phyloP scores from a whole-genome alignment of 2,113 vertebrate genomes.

The Burhinus bistriatus region DNA sequence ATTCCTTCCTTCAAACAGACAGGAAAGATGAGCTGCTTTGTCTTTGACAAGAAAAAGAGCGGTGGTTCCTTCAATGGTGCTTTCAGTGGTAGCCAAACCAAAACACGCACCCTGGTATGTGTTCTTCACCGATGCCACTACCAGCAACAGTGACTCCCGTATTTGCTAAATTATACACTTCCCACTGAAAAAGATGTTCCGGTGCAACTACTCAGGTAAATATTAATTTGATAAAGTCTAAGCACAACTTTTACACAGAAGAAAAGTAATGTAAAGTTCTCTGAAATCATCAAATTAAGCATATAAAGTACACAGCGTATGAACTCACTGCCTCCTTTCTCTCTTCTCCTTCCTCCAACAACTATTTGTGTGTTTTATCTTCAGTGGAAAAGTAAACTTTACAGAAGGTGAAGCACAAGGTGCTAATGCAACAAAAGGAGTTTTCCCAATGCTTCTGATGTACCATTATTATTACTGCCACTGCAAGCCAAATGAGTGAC shows the following conservation, averaged over 20 bases:
- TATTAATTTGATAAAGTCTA: neutral
- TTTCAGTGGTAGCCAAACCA: neutral
- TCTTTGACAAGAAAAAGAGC: neutral
- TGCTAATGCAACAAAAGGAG: neutral
- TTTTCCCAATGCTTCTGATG: neutral
- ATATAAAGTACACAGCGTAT: accelerated
- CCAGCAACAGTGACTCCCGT: neutral
- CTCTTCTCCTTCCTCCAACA: neutral
- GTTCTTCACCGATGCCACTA: neutral
- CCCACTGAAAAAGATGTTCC: neutral
- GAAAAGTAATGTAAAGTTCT: neutral
- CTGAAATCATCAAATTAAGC: neutral
- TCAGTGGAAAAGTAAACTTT: neutral
- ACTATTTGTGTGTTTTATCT: neutral
- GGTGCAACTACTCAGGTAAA: neutral
- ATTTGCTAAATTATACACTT: neutral
- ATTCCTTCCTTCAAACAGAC: neutral
- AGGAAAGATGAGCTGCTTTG: neutral
- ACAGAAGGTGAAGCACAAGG: neutral
- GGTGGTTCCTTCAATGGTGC: neutral
- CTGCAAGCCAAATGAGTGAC: neutral
- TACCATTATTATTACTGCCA: neutral
- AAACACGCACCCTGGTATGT: neutral
- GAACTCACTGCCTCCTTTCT: neutral
- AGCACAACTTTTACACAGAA: neutral